Evolutionary conservation across 2,113 vertebrate species (phyloP), one percentile per base, ranked within the genome.

Genomic region (Strix aluco): DNA sequence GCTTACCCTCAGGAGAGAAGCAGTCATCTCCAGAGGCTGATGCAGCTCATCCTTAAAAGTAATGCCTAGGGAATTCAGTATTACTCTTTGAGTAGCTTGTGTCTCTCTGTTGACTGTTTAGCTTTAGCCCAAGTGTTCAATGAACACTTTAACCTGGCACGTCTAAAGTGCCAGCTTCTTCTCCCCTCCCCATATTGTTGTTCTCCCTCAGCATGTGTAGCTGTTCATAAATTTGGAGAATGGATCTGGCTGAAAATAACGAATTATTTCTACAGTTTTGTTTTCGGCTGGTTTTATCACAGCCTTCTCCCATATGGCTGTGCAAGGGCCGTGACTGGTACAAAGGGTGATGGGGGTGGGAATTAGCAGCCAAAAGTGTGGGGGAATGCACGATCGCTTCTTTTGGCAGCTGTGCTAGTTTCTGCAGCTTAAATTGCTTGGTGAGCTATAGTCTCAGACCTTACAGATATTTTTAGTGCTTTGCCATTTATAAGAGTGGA

Each of bases 391-490:
- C 1, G 25, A 61, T 81, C 86, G 51, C 36, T 86, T 82, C 84
- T 86, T 88, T 55, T 79, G 81, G 84, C 81, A 95, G 73, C 87
- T 93, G 78, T 84, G 62, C 81, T 91, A 18, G 78, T 91, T 96
- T 89, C 65, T 96, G 65, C 57, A 65, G 77, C 66, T 81, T 85
- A 79, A 85, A 92, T 74, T 90, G 66, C 61, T 74, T 79, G 52
- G 65, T 94, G 74, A 92, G 63, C 42, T 77, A 12, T 74, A 92
- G 73, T 85, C 47, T 87, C 54, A 90, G 91, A 78, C 81, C 81
- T 81, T 79, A 55, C 2, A 79, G 73, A 49, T 89, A 86, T 94
- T 97, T 96, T 96, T 94, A 94, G 88, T 78, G 44, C 58, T 91
- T 47, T 92, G 61, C 59, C 79, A 67, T 94, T 91, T 94, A 8